Percentiles rank a stretch among this genome's conserved stretches.
These are phyloP conservation scores for Lontra canadensis DNA, from an alignment of 2,113 vertebrate species.

Conservation along the genomic window DNA sequence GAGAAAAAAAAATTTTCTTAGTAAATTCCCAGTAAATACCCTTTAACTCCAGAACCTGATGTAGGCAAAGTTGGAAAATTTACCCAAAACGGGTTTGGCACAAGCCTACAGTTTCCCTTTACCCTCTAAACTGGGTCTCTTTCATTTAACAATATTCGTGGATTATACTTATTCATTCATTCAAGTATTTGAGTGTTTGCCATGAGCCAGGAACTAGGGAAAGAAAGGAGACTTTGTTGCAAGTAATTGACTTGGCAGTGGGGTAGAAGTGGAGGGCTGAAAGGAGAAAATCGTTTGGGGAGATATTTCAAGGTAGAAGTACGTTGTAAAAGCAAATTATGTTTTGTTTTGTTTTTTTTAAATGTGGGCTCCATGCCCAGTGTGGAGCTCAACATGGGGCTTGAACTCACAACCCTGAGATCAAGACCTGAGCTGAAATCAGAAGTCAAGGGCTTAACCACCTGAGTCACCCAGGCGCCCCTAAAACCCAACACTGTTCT, in stretches of 20 bases:
- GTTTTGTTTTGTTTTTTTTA: background rate
- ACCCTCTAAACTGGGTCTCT: background rate
- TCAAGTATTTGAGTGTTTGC: background rate
- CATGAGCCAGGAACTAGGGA: background rate
- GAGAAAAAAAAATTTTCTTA: background rate
- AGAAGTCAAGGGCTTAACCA: background rate
- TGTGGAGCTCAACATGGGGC: background rate
- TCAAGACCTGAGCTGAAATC: background rate
- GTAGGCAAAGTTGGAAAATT: background rate
- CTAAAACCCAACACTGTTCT: background rate
- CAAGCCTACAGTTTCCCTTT: background rate
- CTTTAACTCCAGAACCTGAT: background rate
- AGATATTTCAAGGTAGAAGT: conserved; percentile 14
- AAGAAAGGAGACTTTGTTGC: background rate
- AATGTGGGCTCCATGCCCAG: background rate
- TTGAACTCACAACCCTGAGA: background rate
- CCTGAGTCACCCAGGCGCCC: background rate
- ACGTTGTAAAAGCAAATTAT: background rate
- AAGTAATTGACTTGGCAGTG: background rate
- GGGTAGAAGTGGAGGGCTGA: background rate
- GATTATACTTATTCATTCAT: background rate
- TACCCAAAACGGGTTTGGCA: background rate
- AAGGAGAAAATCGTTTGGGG: background rate
- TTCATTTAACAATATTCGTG: background rate
- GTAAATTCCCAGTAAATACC: background rate